Conservation (phyloP, 2,113 vertebrate species). For the Baryphthengus martii region DNA sequence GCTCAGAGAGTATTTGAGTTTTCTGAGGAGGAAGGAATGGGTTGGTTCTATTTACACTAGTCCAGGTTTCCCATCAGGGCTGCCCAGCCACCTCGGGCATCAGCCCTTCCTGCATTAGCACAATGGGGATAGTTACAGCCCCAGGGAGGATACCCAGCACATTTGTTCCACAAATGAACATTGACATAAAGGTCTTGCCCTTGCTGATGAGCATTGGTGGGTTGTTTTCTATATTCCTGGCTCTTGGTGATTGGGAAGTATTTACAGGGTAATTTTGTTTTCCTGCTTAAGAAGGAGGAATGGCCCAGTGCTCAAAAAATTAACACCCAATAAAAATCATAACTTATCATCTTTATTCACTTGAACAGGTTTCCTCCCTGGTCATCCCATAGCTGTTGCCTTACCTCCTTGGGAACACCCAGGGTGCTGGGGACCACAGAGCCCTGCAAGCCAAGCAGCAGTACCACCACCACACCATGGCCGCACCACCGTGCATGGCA, state of each 20-base stretch:
- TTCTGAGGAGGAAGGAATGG: not conserved
- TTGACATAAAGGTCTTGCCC: slow-evolving; percentile 62
- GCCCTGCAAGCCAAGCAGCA: not conserved
- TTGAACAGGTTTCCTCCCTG: not conserved
- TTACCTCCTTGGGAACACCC: not conserved
- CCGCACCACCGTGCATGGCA: rapidly evolving
- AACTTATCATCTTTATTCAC: not conserved
- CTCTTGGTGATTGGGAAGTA: not conserved
- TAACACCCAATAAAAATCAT: not conserved
- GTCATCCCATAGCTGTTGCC: not conserved
- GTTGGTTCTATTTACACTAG: not conserved
- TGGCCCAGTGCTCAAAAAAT: not conserved
- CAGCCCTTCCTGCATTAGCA: slow-evolving; percentile 37
- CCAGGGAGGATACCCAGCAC: not conserved
- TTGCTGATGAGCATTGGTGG: slow-evolving; percentile 63
- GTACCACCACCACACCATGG: rapidly evolving
- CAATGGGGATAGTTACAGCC: slow-evolving; percentile 1
- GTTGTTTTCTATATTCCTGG: slow-evolving; percentile 15
- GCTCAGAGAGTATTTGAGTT: not conserved
- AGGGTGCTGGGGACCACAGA: too few species aligned
- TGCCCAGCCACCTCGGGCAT: not conserved
- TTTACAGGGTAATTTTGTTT: not conserved
- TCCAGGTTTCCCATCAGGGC: not conserved
- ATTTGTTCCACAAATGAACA: slow-evolving; percentile 47
- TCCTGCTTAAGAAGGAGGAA: not conserved